These are phyloP conservation scores for Philopedon plagiatum DNA, from an alignment of 2,888 invertebrate genomes.

Conservation along the genomic window DNA sequence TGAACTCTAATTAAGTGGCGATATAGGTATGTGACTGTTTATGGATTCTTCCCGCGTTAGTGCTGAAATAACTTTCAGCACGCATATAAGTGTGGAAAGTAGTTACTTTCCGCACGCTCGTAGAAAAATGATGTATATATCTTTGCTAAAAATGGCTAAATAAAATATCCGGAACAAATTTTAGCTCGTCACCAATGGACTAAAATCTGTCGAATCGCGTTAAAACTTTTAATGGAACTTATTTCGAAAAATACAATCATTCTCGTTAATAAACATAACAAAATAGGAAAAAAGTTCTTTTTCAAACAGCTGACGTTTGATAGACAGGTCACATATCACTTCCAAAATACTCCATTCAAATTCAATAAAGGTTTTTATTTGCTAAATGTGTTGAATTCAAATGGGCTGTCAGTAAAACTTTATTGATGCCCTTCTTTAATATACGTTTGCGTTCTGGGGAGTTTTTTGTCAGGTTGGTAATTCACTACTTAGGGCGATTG, in stretches of 20 bases:
- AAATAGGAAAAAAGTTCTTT: neutral
- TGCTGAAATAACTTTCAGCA: too few species aligned
- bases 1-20: too few species aligned
- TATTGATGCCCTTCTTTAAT: slow-evolving; percentile 29
- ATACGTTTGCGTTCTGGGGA: slow-evolving; percentile 5
- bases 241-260: neutral
- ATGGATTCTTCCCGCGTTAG: too few species aligned
- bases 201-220: neutral
- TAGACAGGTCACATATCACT: slow-evolving; percentile 28
- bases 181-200: too few species aligned
- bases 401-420: slow-evolving; percentile 15
- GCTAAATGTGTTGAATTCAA: slow-evolving; percentile 31
- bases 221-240: neutral
- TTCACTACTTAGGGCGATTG: neutral
- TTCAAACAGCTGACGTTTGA: slow-evolving; percentile 7
- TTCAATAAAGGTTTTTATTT: slow-evolving; percentile 39
- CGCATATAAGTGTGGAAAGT: too few species aligned
- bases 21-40: too few species aligned
- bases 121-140: too few species aligned
- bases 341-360: slow-evolving; percentile 20
- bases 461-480: slow-evolving; percentile 2
- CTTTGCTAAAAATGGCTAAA: too few species aligned
- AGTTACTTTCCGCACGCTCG: too few species aligned
- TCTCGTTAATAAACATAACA: slow-evolving; percentile 17
- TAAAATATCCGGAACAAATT: too few species aligned